Evolutionary conservation across 1,140 invertebrate genomes (phyloP), one percentile per base, ranked within the genome.

Genomic region (Papilio machaon): DNA sequence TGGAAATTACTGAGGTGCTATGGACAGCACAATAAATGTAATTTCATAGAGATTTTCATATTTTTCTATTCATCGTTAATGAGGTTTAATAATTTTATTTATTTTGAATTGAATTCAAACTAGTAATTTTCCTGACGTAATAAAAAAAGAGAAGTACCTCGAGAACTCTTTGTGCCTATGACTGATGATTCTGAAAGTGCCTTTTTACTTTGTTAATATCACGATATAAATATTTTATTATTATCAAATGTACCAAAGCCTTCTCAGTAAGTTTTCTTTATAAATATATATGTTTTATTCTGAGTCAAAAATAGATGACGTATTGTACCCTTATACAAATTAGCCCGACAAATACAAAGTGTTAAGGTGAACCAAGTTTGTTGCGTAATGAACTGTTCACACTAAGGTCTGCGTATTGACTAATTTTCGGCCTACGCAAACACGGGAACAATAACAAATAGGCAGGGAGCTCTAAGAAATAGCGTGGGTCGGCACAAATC

Each of bases 401-500:
- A 15, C 23, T 49, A 35, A 35, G 47, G 67, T 80, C 70, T 60
- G 15, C n/a, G 19, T 49, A 75, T 80, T 73, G 52, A 74, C 70
- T 80, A 80, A 80, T 80, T 80, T 74, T 19, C 70, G 73, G 38
- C 80, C 80, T 75, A 74, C 73, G 54, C 38, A 80, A 80, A 80
- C 70, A 58, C 46, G 76, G 64, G 23, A 70, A 70, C 64, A 15
- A 70, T 70, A 70, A 70, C 64, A 70, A 70, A 70, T 70, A 70
- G 0, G 30, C 6, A 23, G 3, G n/a, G 64, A 70, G 23, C 11
- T 70, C 64, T 70, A 35, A 70, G 64, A 35, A 70, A 38, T 70
- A 35, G 30, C 64, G 64, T 70, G 64, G 64, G 64, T 70, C 13
- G 64, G 64, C 64, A 35, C 35, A 70, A 70, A 70, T 70, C 64